Conservation (phyloP, 2,888 invertebrate genomes). For the Trachelus stipa region DNA sequence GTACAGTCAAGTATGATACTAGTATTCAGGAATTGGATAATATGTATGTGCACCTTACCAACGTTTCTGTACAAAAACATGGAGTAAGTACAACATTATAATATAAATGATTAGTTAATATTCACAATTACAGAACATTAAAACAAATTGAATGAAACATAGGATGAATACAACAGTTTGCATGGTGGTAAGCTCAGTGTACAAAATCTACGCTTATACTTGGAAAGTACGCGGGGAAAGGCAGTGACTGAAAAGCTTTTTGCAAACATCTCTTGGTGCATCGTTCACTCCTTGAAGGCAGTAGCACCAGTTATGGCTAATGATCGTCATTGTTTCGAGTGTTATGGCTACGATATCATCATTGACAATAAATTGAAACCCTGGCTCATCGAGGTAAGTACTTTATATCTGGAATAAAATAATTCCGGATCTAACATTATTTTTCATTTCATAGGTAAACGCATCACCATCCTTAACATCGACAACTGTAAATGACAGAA, state of each 20-base stretch:
- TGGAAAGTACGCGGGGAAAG: constrained; percentile 92
- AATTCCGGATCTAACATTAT: not conserved
- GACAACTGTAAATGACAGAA: constrained; percentile 93
- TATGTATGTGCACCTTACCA: constrained; percentile 95
- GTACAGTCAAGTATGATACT: constrained; percentile 94
- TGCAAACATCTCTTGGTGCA: constrained; percentile 88
- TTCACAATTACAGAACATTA: constrained; percentile 26
- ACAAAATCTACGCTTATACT: constrained; percentile 87
- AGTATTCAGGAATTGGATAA: constrained; percentile 89
- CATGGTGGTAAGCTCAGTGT: constrained; percentile 97
- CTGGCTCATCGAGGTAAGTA: constrained; percentile 67
- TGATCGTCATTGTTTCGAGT: constrained; percentile 92
- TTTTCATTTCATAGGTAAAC: constrained; percentile 76
- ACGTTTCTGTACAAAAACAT: constrained; percentile 98
- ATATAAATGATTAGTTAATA: constrained; percentile 3
- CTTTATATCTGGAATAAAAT: not conserved
- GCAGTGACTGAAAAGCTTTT: constrained; percentile 89
- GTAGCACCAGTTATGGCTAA: constrained; percentile 94
- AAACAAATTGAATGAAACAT: constrained; percentile 33
- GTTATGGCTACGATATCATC: constrained; percentile 96
- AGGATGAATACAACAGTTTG: constrained; percentile 92
- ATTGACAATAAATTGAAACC: constrained; percentile 95
- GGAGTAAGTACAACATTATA: constrained; percentile 72
- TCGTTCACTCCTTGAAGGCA: constrained; percentile 92
- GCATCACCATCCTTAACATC: constrained; percentile 95